These are phyloP conservation scores for Stomatorhinus ivindoensis DNA, from an alignment of 2,113 vertebrate species.

Conservation along the genomic window DNA sequence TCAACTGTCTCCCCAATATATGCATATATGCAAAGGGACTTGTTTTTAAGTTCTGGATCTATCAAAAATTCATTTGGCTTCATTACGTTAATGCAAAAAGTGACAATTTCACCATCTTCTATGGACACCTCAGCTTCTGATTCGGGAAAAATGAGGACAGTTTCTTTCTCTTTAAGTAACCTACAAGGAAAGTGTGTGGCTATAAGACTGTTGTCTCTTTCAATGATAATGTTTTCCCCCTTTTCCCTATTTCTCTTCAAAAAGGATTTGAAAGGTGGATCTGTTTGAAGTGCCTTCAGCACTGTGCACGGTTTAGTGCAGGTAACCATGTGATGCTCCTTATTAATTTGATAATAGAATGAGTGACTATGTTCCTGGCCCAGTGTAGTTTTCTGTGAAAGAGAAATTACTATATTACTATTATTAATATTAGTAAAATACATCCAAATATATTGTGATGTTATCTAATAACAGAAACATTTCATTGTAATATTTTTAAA, in stretches of 20 bases:
- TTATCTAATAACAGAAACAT: not conserved
- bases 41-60: not conserved
- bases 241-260: too few species aligned
- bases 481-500: not conserved
- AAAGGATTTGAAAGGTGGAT: not conserved
- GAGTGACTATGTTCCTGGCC: not conserved
- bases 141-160: not conserved
- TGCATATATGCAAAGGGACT: not conserved
- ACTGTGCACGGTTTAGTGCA: not conserved
- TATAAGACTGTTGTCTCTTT: not conserved
- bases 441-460: not conserved
- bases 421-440: not conserved
- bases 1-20: not conserved
- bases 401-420: not conserved
- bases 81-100: slow-evolving; percentile 11
- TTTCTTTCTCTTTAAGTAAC: not conserved
- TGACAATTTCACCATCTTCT: not conserved
- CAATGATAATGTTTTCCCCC: not conserved
- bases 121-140: too few species aligned
- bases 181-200: slow-evolving; percentile 15
- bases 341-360: not conserved
- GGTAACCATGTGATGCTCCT: not conserved
- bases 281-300: not conserved
- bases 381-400: not conserved
- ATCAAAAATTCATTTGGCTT: too few species aligned